Base-by-base conservation (phyloP, 2,797 vertebrate species). In the Epinephelus malabaricus region DNA sequence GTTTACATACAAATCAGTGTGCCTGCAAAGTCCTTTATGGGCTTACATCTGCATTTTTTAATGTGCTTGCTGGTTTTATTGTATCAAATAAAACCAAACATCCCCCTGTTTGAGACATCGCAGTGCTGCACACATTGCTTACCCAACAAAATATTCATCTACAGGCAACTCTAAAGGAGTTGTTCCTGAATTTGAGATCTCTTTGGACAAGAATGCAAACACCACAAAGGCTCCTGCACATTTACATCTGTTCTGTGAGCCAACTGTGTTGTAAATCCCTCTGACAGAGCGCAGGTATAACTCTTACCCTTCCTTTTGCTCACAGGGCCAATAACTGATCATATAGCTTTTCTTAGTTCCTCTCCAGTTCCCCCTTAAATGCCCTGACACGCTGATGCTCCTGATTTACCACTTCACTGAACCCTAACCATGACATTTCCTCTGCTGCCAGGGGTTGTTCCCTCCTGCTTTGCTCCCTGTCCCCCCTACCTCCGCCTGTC, bases 361-460 rank as follows among this genome's bases (percentile, higher is more conserved):
- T 91, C 92, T 91, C 85, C 86, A 83, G 86, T 88, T 93, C 91
- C 85, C 50, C 85, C 90, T 89, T 93, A 94, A 95, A 94, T 82
- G 89, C 89, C 80, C 91, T 90, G 93, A 94, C 90, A 93, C 78
- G 76, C 91, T 89, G 92, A 95, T 92, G 94, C 88, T 93, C 85
- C 90, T 92, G 92, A 94, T 94, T 95, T 94, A 86, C 87, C 92
- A 94, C 92, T 93, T 93, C 92, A 89, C 90, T 94, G 93, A 94
- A 93, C 93, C 90, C 92, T 90, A 92, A 92, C 92, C 91, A 86
- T 92, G 92, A 92, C 89, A 94, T 94, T 94, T 95, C 92, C 92
- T 93, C 83, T 84, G 81, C 89, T 90, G 90, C 91, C 81, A 91
- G 92, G 81, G 93, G 91, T 93, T 90, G 83, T 86, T 91, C 89